A percentile compares a stretch with the other conserved stretches of the same genome.
Conservation (phyloP, 2,888 invertebrate genomes). For the Luffia ferchaultella region DNA sequence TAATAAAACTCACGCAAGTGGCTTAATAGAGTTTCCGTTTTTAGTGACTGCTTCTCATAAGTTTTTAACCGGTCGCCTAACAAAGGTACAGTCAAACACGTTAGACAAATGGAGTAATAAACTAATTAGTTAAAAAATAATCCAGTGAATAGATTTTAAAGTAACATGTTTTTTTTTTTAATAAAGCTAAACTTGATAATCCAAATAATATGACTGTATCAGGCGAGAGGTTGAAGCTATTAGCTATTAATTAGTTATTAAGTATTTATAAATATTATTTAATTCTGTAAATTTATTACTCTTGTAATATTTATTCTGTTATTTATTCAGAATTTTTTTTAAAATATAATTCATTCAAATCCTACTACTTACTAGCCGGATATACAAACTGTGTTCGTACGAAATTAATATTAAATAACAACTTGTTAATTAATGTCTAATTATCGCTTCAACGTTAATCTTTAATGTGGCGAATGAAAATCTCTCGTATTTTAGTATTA, state of each 20-base stretch:
- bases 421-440: too few relatives aligned
- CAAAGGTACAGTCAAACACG: background rate
- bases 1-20: conserved; percentile 7
- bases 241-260: conserved; percentile 39
- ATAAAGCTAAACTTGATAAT: too few relatives aligned
- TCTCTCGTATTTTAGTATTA: background rate
- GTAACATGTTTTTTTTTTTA: too few relatives aligned
- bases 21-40: conserved; percentile 5
- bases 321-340: conserved; percentile 39
- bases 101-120: too few relatives aligned
- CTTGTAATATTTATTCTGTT: conserved; percentile 55
- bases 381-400: too few relatives aligned
- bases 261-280: conserved; percentile 58
- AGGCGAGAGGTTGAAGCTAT: conserved; percentile 25
- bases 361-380: too few relatives aligned
- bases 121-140: too few relatives aligned
- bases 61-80: background rate
- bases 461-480: background rate
- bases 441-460: too few relatives aligned
- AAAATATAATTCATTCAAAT: too few relatives aligned
- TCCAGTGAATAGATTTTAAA: too few relatives aligned
- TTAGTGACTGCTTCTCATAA: background rate
- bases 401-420: too few relatives aligned
- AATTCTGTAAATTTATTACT: conserved; percentile 28
- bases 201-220: conserved; percentile 22